These are phyloP conservation scores for Myotis pilosus DNA, from an alignment of 2,797 vertebrate genomes.

Conservation along the genomic window DNA sequence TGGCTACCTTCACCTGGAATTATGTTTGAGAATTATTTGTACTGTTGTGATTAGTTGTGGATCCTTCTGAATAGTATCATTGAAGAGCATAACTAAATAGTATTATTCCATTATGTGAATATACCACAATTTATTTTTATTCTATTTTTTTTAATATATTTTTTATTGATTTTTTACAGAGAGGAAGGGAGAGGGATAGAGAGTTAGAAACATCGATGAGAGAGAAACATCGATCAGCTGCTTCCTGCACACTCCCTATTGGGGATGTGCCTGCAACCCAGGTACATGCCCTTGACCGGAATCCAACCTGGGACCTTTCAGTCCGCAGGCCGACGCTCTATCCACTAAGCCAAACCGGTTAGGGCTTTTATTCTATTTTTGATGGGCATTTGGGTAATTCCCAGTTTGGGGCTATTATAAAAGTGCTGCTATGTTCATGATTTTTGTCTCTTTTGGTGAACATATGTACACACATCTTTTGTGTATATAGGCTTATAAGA, in stretches of 20 bases:
- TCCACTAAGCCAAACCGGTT: too few relatives aligned
- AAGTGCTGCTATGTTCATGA: not conserved
- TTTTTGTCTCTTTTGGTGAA: slow-evolving; percentile 11
- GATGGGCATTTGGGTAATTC: not conserved
- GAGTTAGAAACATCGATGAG: too few relatives aligned
- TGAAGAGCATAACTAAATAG: not conserved
- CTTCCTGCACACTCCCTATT: too few relatives aligned
- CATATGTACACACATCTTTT: slow-evolving; percentile 33
- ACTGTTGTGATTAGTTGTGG: not conserved
- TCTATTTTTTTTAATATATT: not conserved
- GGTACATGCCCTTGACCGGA: too few relatives aligned
- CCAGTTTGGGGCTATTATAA: not conserved
- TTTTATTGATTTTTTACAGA: too few relatives aligned
- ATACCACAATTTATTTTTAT: slow-evolving; percentile 30
- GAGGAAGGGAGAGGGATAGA: too few relatives aligned
- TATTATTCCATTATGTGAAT: not conserved
- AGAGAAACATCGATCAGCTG: too few relatives aligned
- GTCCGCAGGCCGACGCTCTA: too few relatives aligned
- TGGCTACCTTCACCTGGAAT: not conserved
- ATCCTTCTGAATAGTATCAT: not conserved
- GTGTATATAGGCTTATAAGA: not conserved
- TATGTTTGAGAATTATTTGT: not conserved
- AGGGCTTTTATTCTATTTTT: slow-evolving; percentile 30
- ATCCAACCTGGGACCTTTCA: too few relatives aligned
- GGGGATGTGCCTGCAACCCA: too few relatives aligned